Conservation (phyloP, 2,113 vertebrate species). For the Oplegnathus fasciatus region DNA sequence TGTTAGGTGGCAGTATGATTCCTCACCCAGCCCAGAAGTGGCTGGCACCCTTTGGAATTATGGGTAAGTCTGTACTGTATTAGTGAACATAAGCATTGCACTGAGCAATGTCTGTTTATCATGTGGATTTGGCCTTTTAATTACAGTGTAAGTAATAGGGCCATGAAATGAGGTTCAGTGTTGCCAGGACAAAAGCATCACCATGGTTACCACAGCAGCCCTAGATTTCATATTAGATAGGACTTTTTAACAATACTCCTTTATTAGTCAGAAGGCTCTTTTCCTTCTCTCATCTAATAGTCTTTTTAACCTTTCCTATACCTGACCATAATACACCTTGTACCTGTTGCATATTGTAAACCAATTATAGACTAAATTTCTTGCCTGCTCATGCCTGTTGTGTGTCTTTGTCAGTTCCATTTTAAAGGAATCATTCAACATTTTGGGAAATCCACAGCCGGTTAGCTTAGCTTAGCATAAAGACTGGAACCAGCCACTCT, state of each 20-base stretch:
- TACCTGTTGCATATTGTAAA: neutral
- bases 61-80: slow-evolving; percentile 19
- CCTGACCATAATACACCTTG: neutral
- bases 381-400: neutral
- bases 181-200: neutral
- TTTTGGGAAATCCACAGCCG: neutral
- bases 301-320: neutral
- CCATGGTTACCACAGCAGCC: neutral
- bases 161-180: neutral
- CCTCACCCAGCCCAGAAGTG: neutral
- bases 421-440: neutral
- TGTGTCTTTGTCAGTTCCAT: neutral
- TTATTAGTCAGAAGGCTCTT: neutral
- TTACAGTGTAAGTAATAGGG: neutral
- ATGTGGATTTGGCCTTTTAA: slow-evolving; percentile 9
- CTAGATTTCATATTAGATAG: neutral
- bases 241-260: neutral
- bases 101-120: slow-evolving; percentile 6
- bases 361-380: neutral
- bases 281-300: neutral
- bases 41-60: slow-evolving; percentile 31
- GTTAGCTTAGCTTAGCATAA: neutral
- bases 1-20: slow-evolving; percentile 18
- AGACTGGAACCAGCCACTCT: too few relatives aligned
- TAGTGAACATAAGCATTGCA: slow-evolving; percentile 8